A percentile compares a stretch with the other conserved stretches of the same genome.
Conservation (phyloP, 2,888 invertebrate genomes). For the Dendrolimus houi region DNA sequence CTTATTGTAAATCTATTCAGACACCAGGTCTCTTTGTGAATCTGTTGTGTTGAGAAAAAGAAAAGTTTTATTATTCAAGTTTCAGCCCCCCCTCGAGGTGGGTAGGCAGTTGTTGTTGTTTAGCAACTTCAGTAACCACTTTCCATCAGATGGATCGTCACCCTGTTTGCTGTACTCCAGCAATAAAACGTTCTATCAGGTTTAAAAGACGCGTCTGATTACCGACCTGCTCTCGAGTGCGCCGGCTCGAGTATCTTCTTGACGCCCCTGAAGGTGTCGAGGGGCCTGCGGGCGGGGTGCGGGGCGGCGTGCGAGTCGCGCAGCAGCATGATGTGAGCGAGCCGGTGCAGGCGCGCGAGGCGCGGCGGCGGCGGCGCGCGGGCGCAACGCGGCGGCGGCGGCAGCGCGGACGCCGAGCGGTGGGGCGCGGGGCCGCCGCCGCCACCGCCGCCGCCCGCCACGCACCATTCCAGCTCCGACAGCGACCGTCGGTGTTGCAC, state of each 20-base stretch:
- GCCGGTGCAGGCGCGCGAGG: constrained; percentile 77
- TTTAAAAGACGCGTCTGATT: too few species aligned
- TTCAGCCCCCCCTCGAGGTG: too few species aligned
- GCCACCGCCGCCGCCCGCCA: constrained; percentile 53
- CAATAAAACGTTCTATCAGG: too few species aligned
- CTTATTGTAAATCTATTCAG: too few species aligned
- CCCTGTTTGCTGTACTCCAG: too few species aligned
- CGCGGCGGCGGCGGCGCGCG: constrained; percentile 45
- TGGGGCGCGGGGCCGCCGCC: constrained; percentile 28
- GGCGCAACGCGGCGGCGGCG: constrained; percentile 27
- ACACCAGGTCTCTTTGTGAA: too few species aligned
- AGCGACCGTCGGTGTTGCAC: constrained; percentile 83
- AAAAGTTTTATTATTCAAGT: too few species aligned
- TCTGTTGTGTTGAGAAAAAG: too few species aligned
- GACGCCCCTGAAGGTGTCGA: constrained; percentile 87
- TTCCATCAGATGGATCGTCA: too few species aligned
- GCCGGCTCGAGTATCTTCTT: constrained; percentile 86
- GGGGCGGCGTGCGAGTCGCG: constrained; percentile 89
- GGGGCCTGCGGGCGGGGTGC: constrained; percentile 78
- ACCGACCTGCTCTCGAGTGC: constrained; percentile 35
- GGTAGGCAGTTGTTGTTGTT: too few species aligned
- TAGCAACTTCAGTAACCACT: too few species aligned
- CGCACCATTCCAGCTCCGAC: constrained; percentile 81
- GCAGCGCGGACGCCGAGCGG: constrained; percentile 22
- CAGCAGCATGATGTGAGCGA: constrained; percentile 91